Percentiles rank a stretch among this genome's conserved stretches.
Conservation (phyloP, 2,888 invertebrate species). For the Limnephilus auricula region DNA sequence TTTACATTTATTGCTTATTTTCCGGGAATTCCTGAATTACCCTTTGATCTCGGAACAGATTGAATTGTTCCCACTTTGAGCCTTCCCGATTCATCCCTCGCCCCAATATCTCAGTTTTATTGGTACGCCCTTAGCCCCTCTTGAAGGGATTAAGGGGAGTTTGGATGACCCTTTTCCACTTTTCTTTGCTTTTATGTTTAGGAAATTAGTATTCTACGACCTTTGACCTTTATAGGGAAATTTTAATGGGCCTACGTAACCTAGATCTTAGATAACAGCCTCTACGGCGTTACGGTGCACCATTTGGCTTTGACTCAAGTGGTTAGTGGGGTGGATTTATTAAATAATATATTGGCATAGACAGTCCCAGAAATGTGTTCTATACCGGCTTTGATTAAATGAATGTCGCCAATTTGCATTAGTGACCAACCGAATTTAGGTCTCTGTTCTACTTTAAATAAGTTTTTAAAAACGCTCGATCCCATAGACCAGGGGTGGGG, state of each 20-base stretch:
- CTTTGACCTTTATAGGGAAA: not conserved
- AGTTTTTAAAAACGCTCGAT: no score
- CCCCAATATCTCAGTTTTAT: not conserved
- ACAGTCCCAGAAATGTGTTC: no score
- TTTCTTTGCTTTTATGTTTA: conserved; percentile 4
- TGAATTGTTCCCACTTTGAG: not conserved
- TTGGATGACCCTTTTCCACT: conserved; percentile 11
- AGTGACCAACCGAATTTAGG: no score
- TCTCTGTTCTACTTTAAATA: no score
- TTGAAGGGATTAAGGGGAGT: not conserved
- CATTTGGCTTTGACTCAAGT: not conserved
- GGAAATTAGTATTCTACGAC: not conserved
- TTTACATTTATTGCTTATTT: not conserved
- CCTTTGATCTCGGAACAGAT: conserved; percentile 14
- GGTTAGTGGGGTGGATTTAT: not conserved
- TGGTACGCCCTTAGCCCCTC: not conserved
- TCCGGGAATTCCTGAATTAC: not conserved
- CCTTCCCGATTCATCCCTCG: not conserved
- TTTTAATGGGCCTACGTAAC: not conserved
- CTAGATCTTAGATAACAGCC: not conserved
- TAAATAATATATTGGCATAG: no score
- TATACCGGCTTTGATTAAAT: no score
- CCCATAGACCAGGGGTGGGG: no score
- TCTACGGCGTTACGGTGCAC: not conserved
- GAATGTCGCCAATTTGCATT: no score